A percentile compares a stretch with the other conserved stretches of the same genome.
Conservation (phyloP, 2,113 vertebrate species). For the Mormyrus lacerda region DNA sequence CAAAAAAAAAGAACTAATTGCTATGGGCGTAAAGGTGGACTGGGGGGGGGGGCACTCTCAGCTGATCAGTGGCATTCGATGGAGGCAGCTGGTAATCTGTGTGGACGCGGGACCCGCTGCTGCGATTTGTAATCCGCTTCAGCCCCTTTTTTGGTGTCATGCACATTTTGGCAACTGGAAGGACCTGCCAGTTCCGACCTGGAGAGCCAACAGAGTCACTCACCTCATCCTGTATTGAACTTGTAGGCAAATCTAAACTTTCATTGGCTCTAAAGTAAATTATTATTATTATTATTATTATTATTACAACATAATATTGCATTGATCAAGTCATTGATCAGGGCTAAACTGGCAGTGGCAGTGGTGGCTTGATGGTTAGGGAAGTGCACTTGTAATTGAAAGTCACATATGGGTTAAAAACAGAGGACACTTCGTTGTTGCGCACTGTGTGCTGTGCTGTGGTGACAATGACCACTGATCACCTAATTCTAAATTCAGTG, state of each 20-base stretch:
- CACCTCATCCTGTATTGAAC: background rate
- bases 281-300: background rate
- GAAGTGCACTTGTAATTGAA: too few species aligned
- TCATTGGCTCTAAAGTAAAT: background rate
- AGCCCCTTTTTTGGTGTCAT: background rate
- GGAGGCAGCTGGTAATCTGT: background rate
- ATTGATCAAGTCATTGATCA: too few species aligned
- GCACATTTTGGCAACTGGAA: background rate
- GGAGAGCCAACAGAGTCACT: background rate
- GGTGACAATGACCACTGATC: too few species aligned
- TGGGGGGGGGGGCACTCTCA: background rate
- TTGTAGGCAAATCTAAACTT: background rate
- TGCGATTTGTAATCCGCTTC: background rate
- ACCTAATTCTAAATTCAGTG: too few species aligned
- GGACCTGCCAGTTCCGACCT: background rate
- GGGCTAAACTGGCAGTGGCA: too few species aligned
- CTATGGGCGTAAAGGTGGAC: background rate
- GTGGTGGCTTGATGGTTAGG: too few species aligned
- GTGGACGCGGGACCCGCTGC: background rate
- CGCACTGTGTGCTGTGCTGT: too few species aligned
- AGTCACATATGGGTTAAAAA: too few species aligned
- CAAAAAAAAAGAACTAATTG: too few species aligned
- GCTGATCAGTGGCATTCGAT: background rate
- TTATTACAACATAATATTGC: background rate
- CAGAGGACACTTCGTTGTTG: too few species aligned